Evolutionary conservation across 2,113 vertebrate species (phyloP).

Genomic region (Pachycephala philippinensis): DNA sequence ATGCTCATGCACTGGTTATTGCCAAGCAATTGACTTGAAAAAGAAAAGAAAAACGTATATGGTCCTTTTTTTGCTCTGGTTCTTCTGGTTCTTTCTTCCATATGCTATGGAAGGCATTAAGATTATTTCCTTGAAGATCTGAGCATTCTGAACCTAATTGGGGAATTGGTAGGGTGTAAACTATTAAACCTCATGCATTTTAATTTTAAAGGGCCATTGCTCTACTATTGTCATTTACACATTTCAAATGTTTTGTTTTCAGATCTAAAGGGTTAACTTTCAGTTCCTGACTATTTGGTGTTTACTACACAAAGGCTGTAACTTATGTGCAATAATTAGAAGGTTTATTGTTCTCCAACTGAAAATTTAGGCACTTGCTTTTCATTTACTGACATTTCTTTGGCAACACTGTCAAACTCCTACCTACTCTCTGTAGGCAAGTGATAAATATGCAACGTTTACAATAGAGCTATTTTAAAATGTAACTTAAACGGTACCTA

Average conservation of each 20-base stretch:
- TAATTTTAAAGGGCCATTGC: neutral
- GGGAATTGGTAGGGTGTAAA: neutral
- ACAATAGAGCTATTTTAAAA: slow-evolving; percentile 59
- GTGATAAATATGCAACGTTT: slow-evolving; percentile 34
- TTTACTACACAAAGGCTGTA: slow-evolving; percentile 11
- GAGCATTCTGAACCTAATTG: neutral
- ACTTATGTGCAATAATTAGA: slow-evolving; percentile 48
- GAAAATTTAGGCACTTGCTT: slow-evolving; percentile 49
- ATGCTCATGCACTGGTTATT: neutral
- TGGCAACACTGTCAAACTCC: slow-evolving; percentile 60
- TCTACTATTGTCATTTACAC: neutral
- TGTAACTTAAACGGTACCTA: slow-evolving; percentile 4
- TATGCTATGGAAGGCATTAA: neutral
- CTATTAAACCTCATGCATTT: neutral
- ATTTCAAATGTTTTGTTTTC: neutral
- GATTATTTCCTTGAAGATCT: neutral
- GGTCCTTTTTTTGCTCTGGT: neutral
- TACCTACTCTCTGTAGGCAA: slow-evolving; percentile 58
- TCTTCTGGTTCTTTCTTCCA: neutral
- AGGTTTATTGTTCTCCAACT: slow-evolving; percentile 26
- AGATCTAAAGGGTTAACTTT: neutral
- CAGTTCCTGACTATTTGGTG: neutral
- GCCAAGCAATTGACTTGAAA: neutral
- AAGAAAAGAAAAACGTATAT: neutral
- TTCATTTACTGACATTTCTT: slow-evolving; percentile 63